Evolutionary conservation across 2,888 invertebrate species (phyloP), one percentile per base, ranked within the genome.

Genomic region (Eurois occulta): DNA sequence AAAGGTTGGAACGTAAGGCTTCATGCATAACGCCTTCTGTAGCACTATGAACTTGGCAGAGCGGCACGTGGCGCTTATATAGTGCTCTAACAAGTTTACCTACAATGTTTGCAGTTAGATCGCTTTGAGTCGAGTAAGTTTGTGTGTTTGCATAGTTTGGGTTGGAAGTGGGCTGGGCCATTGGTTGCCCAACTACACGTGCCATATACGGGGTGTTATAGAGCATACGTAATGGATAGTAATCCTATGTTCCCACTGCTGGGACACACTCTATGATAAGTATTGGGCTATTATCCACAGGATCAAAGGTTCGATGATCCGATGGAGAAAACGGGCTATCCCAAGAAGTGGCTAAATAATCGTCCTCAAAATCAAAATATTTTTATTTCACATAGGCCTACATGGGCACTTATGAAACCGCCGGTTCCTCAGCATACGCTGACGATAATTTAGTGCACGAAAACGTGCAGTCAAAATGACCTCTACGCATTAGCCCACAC

Each of bases 101-200:
- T 52, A 71, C 73, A 72, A 41, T 75, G 73, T 86, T 84, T 85
- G 71, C 46, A 62, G 78, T 68, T 72, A 7, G 35, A 41, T 80
- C 41, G 71, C 58, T 55, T 48, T 60, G 28, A 66, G 75, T 52
- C 8, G 13, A 8, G 43, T 16, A 64, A 46, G 35, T 52, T 41
- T 48, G 32, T 69, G 58, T 48, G 60, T 69, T 46, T 24, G 16
- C 21, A 21, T 16, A 13, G 21, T 75, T 24, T 46, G 38, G 32
- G 8, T 55, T 72, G 8, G 18, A 46, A 55, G 38, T 52, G 38
- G 55, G 35, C 21, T 78, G 48, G 18, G 24, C 18, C 55, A 35
- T 38, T 35, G 35, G 0, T 43, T 65, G 35, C 13, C 24, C 28
- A 48, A 41, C 21, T 32, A 38, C 5, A 32, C 13, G 3, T 8